Base-by-base conservation (phyloP, 2,113 vertebrate genomes). In the Trinectes maculatus region DNA sequence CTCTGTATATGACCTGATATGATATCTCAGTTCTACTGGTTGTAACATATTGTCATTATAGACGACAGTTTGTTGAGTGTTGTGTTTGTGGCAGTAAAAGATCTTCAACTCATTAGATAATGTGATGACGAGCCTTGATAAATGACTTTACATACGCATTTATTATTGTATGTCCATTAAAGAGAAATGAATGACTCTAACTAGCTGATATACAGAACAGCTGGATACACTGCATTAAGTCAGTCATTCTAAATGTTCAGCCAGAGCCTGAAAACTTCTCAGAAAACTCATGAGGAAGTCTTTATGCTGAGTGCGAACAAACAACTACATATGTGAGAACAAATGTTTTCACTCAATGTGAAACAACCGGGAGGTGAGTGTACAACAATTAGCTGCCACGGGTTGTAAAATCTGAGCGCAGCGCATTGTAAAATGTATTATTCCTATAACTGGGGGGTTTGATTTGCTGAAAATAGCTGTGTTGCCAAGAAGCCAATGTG, bases 281-380 rank as follows among this genome's bases (percentile, higher is more conserved):
- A 77, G 48, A 84, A 80, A 49, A 54, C 44, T 26, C 84, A 79
- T 82, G 15, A 44, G 84, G 77, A 85, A 87, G 79, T 84, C n/a
- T 55, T 63, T 84, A 48, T 86, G 83, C 72, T 66, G 66, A 84
- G 44, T 66, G 9, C 82, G 70, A 71, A 55, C 36, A 54, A 80
- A 72, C 56, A 72, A 71, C 44, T 47, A 21, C 16, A n/a, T 10
- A n/a, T 57, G 53, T 68, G 67, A 67, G 37, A 82, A 72, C 28
- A 63, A 79, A 59, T 52, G 56, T 25, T 80, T 77, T 68, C 16
- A 54, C 54, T 86, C 47, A 72, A 26, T 34, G 15, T 55, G 48
- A 44, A 87, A 73, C 57, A 63, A 44, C 24, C 46, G 34, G 56
- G 47, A 56, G 44, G 60, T 59, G 36, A 39, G 26, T 39, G 18